phyloP scores from a whole-genome alignment of 2,888 invertebrate species.

The Bedellia somnulentella region DNA sequence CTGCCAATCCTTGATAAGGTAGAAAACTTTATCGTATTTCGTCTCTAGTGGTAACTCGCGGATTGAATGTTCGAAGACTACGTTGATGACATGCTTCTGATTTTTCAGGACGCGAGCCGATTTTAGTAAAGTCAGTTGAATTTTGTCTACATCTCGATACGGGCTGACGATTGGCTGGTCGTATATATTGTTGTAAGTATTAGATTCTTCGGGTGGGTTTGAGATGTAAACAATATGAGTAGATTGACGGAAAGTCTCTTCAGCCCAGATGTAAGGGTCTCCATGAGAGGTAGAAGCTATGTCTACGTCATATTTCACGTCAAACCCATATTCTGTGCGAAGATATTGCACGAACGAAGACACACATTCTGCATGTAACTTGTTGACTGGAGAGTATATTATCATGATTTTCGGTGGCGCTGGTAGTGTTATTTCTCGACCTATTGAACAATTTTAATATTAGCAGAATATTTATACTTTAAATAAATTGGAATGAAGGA shows the following conservation, averaged over 20 bases:
- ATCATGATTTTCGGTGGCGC: constrained; percentile 39
- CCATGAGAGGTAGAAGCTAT: constrained; percentile 28
- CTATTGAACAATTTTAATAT: too few relatives aligned
- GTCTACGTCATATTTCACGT: constrained; percentile 36
- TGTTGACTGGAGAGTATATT: constrained; percentile 33
- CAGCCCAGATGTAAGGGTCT: constrained; percentile 42
- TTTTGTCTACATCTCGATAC: constrained; percentile 27
- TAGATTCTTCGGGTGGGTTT: constrained; percentile 31
- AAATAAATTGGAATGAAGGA: too few relatives aligned
- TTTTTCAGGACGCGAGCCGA: constrained; percentile 16
- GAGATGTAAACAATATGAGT: constrained; percentile 38
- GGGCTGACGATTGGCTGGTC: constrained; percentile 38
- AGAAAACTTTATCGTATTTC: constrained; percentile 24
- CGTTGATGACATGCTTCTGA: constrained; percentile 31
- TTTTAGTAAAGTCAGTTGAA: constrained; percentile 28
- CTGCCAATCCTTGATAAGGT: constrained; percentile 40
- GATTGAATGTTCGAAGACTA: constrained; percentile 41
- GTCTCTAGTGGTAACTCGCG: constrained; percentile 33
- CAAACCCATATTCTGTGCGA: constrained; percentile 36
- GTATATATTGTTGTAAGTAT: constrained; percentile 33
- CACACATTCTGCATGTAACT: constrained; percentile 42
- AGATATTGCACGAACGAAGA: constrained; percentile 33
- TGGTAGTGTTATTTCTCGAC: too few relatives aligned
- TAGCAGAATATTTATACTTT: too few relatives aligned
- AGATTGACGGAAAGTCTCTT: constrained; percentile 28